These are phyloP conservation scores for Fregata magnificens DNA, from an alignment of 2,113 vertebrate genomes.

Conservation along the genomic window DNA sequence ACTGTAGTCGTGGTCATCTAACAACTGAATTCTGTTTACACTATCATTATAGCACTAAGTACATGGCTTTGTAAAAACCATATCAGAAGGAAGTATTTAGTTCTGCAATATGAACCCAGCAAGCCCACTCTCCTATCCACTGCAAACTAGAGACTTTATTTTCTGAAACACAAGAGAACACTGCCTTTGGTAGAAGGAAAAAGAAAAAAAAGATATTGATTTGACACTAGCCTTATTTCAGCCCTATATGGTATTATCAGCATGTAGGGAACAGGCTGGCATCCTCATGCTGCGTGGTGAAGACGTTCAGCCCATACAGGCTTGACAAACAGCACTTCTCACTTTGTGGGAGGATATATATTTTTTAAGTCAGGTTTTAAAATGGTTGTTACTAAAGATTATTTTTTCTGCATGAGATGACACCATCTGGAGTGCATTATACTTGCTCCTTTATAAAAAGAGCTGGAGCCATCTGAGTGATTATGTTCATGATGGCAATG, in stretches of 20 bases:
- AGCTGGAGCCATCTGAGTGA: constrained; percentile 52
- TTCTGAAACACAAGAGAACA: neutral
- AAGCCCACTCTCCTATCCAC: neutral
- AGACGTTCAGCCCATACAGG: neutral
- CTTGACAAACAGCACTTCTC: neutral
- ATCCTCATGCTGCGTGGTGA: neutral
- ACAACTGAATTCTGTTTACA: neutral
- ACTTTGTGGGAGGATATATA: neutral
- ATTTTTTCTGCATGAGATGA: constrained; percentile 27
- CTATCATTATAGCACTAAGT: neutral
- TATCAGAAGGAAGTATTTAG: neutral
- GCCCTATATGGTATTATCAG: neutral
- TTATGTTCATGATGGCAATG: constrained; percentile 55
- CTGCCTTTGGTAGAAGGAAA: neutral
- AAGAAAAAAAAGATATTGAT: neutral
- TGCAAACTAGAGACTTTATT: neutral
- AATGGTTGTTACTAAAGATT: constrained; percentile 44
- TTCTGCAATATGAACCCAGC: neutral
- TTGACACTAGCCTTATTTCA: neutral
- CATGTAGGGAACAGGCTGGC: neutral
- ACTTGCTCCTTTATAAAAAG: constrained; percentile 56
- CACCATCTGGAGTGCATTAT: constrained; percentile 74
- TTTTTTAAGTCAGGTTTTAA: constrained; percentile 48
- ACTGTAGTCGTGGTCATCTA: neutral
- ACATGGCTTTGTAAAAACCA: neutral